Evolutionary conservation across 2,888 invertebrate genomes (phyloP).

Genomic region (Petrophora chlorosata): DNA sequence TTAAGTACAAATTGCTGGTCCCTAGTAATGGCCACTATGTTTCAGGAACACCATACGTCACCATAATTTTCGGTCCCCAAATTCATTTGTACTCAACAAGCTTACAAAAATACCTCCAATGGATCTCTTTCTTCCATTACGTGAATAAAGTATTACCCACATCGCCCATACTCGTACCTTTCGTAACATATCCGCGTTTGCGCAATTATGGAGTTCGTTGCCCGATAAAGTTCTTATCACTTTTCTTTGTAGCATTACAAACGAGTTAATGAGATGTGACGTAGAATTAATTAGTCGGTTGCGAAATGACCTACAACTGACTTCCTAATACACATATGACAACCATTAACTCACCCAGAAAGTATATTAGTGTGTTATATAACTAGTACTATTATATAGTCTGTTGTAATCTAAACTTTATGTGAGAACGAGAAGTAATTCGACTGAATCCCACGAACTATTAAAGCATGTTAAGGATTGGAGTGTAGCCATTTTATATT

Average conservation of each 20-base stretch:
- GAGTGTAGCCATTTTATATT: no score
- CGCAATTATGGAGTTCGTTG: conserved; percentile 68
- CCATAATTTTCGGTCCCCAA: background rate
- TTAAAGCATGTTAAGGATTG: no score
- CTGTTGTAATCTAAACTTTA: no score
- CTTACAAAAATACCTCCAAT: no score
- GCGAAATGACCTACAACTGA: conserved; percentile 39
- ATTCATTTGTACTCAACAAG: background rate
- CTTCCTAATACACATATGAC: no score
- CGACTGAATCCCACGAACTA: background rate
- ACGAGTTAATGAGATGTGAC: conserved; percentile 48
- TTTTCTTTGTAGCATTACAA: conserved; percentile 65
- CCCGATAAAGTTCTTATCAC: conserved; percentile 75
- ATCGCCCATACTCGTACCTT: no score
- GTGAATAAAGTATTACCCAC: conserved; percentile 6
- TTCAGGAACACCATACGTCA: background rate
- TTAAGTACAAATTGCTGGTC: conserved; percentile 26
- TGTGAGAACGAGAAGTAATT: no score
- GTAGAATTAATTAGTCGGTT: conserved; percentile 62
- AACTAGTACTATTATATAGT: no score
- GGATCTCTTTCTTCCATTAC: background rate
- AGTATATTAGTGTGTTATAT: no score
- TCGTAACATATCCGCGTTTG: conserved; percentile 40
- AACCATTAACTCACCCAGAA: no score
- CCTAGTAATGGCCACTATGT: background rate